Conservation (phyloP, 1,140 invertebrate species). For the Micrasema minimum region DNA sequence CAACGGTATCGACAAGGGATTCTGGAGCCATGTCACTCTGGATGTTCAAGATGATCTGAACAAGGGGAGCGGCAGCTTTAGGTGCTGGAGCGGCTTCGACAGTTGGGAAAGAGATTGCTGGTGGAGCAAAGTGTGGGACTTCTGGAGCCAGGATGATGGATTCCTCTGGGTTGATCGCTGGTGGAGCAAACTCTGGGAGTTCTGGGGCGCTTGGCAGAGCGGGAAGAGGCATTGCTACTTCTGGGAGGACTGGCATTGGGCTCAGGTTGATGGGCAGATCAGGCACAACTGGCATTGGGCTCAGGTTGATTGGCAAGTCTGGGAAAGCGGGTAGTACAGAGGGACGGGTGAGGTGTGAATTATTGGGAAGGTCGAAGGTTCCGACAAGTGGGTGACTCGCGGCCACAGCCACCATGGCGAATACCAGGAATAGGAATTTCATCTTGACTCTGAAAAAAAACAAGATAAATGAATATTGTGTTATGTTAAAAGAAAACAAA, state of each 20-base stretch:
- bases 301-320: conserved; percentile 3
- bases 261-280: conserved; percentile 10
- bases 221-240: neutral
- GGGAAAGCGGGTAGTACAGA: neutral
- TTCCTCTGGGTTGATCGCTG: neutral
- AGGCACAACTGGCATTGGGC: neutral
- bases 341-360: neutral
- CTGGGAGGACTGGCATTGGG: conserved; percentile 15
- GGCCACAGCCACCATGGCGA: conserved; percentile 17
- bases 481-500: too few relatives aligned
- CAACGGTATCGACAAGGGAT: conserved; percentile 6
- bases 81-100: neutral
- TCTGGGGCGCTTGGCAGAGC: neutral
- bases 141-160: neutral
- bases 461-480: too few relatives aligned
- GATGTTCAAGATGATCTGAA: conserved; percentile 18
- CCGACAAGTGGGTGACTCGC: neutral
- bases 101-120: neutral
- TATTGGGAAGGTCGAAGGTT: conserved; percentile 4
- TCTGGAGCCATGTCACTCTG: conserved; percentile 7
- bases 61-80: conserved; percentile 4
- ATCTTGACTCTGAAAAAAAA: neutral
- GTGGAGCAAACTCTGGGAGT: neutral
- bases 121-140: neutral
- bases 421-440: conserved; percentile 25